These are phyloP conservation scores for Yponomeuta malinellus DNA, from an alignment of 2,888 invertebrate genomes.

Conservation along the genomic window DNA sequence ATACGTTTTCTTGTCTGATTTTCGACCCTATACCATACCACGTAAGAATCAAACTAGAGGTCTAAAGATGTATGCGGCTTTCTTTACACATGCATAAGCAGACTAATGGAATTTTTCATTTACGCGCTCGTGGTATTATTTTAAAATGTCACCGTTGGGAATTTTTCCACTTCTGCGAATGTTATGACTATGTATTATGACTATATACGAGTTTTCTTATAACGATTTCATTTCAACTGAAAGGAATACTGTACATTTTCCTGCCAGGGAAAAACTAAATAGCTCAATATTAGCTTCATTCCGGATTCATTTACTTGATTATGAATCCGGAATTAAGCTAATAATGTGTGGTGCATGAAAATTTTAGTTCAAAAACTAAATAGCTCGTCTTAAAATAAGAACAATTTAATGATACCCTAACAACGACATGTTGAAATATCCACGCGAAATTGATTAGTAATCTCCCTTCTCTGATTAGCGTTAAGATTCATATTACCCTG, in stretches of 20 bases:
- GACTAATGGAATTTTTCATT: constrained; percentile 56
- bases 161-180: background rate
- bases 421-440: background rate
- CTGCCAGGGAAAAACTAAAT: background rate
- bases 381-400: background rate
- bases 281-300: no score
- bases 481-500: constrained; percentile 27
- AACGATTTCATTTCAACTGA: no score
- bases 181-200: background rate
- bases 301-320: no score
- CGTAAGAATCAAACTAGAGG: background rate
- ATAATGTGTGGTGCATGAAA: no score
- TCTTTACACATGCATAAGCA: background rate
- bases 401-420: background rate
- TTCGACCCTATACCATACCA: background rate
- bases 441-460: background rate
- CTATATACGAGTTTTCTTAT: background rate
- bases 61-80: background rate
- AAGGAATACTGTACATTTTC: no score
- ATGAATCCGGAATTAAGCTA: no score
- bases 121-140: constrained; percentile 38
- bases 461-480: constrained; percentile 18
- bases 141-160: constrained; percentile 34
- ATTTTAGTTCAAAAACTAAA: background rate
- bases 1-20: background rate